Conservation (phyloP, 1,140 invertebrate species). For the Cherax quadricarinatus region DNA sequence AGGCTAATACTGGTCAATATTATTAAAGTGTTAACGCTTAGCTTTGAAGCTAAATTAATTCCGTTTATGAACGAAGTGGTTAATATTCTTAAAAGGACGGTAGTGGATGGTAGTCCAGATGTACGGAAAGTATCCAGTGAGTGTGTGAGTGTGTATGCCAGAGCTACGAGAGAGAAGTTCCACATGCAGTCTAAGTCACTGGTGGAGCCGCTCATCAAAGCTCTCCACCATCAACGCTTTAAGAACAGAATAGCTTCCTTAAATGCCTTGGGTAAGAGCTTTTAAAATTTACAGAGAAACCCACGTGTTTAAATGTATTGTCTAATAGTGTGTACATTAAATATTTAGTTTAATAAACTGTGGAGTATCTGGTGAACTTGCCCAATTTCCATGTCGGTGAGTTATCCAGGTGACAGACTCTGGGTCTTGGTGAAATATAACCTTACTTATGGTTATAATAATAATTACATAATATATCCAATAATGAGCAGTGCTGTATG, state of each 20-base stretch:
- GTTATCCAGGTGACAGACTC: too few species aligned
- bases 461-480: too few species aligned
- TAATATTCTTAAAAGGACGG: constrained; percentile 35
- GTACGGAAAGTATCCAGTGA: constrained; percentile 43
- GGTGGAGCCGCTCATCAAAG: constrained; percentile 47
- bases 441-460: too few species aligned
- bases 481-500: too few species aligned
- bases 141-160: constrained; percentile 39
- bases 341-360: too few species aligned
- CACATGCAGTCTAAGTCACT: constrained; percentile 55
- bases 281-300: not conserved
- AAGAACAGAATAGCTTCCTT: constrained; percentile 56
- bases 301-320: too few species aligned
- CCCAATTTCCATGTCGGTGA: too few species aligned
- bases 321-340: too few species aligned
- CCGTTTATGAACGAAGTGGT: constrained; percentile 54
- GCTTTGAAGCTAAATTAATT: constrained; percentile 45
- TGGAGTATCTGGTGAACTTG: too few species aligned
- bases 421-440: too few species aligned
- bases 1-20: constrained; percentile 31
- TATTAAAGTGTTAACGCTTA: not conserved
- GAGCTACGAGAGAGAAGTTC: constrained; percentile 33
- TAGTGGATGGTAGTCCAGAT: constrained; percentile 43
- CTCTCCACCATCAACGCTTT: constrained; percentile 41
- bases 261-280: constrained; percentile 39